These are phyloP conservation scores for Drymodes brunneopygia DNA, from an alignment of 2,113 vertebrate species.

Conservation along the genomic window DNA sequence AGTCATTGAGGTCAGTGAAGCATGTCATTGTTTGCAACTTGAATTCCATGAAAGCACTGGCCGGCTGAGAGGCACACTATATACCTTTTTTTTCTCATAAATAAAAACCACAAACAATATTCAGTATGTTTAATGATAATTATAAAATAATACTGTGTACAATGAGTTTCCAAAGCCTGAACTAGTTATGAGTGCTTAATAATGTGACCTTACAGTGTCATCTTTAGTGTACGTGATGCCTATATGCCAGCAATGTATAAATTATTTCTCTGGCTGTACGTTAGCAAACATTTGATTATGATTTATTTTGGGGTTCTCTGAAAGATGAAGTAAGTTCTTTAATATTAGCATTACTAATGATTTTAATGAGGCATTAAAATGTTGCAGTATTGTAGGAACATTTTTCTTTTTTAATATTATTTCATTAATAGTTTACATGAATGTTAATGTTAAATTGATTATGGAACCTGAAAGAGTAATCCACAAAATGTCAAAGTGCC, in stretches of 20 bases:
- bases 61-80: slow-evolving; percentile 66
- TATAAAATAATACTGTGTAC: slow-evolving; percentile 64
- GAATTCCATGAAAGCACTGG: slow-evolving; percentile 66
- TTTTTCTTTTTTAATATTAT: slow-evolving; percentile 84
- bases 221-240: slow-evolving; percentile 58
- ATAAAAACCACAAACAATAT: slow-evolving; percentile 70
- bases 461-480: slow-evolving; percentile 73
- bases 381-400: slow-evolving; percentile 79
- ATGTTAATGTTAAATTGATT: slow-evolving; percentile 77
- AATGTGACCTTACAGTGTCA: slow-evolving; percentile 65
- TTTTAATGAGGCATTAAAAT: slow-evolving; percentile 89
- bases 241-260: slow-evolving; percentile 66
- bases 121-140: slow-evolving; percentile 72
- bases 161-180: slow-evolving; percentile 51
- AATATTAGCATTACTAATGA: slow-evolving; percentile 86
- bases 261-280: slow-evolving; percentile 76
- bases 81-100: slow-evolving; percentile 76
- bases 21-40: slow-evolving; percentile 81
- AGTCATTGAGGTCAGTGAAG: slow-evolving; percentile 79
- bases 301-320: slow-evolving; percentile 81
- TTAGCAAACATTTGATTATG: slow-evolving; percentile 82
- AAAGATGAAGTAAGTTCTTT: slow-evolving; percentile 82
- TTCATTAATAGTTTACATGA: slow-evolving; percentile 82
- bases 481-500: slow-evolving; percentile 66
- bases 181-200: slow-evolving; percentile 44